Percentiles rank a stretch among this genome's conserved stretches.
phyloP scores from a whole-genome alignment of 2,888 invertebrate species.

The Baccha elongata region DNA sequence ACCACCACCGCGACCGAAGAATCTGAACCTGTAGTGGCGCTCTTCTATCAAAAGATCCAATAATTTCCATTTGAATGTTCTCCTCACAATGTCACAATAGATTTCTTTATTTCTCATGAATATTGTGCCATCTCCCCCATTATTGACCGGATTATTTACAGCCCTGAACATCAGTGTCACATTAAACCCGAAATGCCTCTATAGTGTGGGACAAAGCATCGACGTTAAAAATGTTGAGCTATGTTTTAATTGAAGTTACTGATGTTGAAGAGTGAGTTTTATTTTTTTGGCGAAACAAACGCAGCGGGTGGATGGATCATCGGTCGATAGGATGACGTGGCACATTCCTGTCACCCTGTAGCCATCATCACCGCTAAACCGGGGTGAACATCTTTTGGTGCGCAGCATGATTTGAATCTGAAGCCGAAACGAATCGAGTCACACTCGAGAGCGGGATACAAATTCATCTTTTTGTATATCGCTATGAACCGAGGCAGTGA shows the following conservation, averaged over 20 bases:
- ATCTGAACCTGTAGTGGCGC: slow-evolving; percentile 62
- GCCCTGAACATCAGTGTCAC: slow-evolving; percentile 71
- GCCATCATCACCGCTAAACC: slow-evolving; percentile 55
- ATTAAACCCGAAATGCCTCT: slow-evolving; percentile 70
- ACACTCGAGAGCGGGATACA: slow-evolving; percentile 57
- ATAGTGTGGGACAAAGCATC: slow-evolving; percentile 58
- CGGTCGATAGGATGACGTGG: slow-evolving; percentile 79
- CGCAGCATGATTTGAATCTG: slow-evolving; percentile 65
- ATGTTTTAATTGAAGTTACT: slow-evolving; percentile 68
- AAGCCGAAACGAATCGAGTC: slow-evolving; percentile 48
- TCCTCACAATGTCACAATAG: slow-evolving; percentile 72
- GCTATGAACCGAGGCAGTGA: slow-evolving; percentile 46
- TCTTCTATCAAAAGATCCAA: slow-evolving; percentile 71
- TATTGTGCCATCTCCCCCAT: slow-evolving; percentile 52
- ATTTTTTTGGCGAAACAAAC: slow-evolving; percentile 66
- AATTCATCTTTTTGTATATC: slow-evolving; percentile 63
- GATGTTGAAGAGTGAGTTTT: slow-evolving; percentile 4
- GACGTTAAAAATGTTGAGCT: slow-evolving; percentile 66
- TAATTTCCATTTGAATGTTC: slow-evolving; percentile 72
- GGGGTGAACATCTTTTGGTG: slow-evolving; percentile 29
- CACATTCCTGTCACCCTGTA: slow-evolving; percentile 79
- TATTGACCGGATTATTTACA: slow-evolving; percentile 68
- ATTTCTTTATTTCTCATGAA: slow-evolving; percentile 71
- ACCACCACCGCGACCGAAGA: slow-evolving; percentile 61
- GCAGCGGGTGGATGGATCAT: slow-evolving; percentile 62